Evolutionary conservation across 2,888 invertebrate genomes (phyloP).

Genomic region (Oscheius sp.): DNA sequence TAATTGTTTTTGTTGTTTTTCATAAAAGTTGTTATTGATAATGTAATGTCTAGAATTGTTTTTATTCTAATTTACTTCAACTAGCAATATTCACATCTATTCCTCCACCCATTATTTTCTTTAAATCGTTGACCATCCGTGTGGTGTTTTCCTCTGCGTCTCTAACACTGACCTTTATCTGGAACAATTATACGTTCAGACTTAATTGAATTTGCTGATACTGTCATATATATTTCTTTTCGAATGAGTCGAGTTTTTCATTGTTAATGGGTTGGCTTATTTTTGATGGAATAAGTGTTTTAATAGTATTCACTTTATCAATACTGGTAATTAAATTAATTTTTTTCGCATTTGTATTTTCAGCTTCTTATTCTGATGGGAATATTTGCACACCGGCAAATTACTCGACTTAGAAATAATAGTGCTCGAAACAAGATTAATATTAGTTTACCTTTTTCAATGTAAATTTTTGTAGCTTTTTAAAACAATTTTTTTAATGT

Average conservation of each 20-base stretch:
- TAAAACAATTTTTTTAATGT: background rate
- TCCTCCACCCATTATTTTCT: too few relatives aligned
- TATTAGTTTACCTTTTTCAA: conserved; percentile 40
- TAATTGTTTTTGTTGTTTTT: too few relatives aligned
- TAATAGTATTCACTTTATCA: conserved; percentile 38
- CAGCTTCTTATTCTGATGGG: conserved; percentile 49
- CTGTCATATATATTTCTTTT: background rate
- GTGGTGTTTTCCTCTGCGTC: background rate
- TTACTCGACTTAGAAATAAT: conserved; percentile 61
- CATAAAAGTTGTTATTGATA: too few relatives aligned
- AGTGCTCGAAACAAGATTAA: conserved; percentile 55
- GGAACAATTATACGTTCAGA: too few relatives aligned
- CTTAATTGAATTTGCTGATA: background rate
- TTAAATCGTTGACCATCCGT: too few relatives aligned
- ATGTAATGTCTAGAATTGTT: too few relatives aligned
- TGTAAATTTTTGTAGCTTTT: conserved; percentile 18
- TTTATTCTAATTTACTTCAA: too few relatives aligned
- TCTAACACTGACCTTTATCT: background rate
- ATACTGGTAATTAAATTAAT: conserved; percentile 34
- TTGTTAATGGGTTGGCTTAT: conserved; percentile 20
- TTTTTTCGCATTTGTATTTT: too few relatives aligned
- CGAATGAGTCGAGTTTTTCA: background rate
- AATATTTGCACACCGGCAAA: conserved; percentile 59
- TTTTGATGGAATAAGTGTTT: conserved; percentile 48
- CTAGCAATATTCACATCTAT: too few relatives aligned